Evolutionary conservation across 2,797 vertebrate species (phyloP), one percentile per base, ranked within the genome.

Genomic region (Psittacula derbiana): DNA sequence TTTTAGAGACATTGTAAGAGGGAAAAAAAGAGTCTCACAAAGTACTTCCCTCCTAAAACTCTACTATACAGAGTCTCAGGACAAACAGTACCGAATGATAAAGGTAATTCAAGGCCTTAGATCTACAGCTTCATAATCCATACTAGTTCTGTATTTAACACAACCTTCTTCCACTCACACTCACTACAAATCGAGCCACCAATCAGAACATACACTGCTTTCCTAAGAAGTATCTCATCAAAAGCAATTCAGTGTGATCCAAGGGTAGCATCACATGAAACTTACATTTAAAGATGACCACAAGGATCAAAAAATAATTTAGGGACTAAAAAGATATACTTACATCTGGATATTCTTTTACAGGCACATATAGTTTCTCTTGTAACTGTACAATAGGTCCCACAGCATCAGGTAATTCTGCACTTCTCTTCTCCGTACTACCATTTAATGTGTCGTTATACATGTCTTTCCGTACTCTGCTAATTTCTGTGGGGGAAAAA

Each of bases 391-490:
- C 99, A 97, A 99, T 98, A 65, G 99, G 99, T 92, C 99, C 99
- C 96, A 99, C 98, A 33, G 99, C 99, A 78, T 99, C 99, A 6
- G 99, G 99, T 87, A 99, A 98, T 95, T 99, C 99, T 87, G 99
- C 98, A 97, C 98, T 99, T 97, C 99, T 98, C 93, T 98, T 99
- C 97, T 99, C 99, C 96, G 99, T 99, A 83, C 99, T 99, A 97
- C 99, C 99, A 93, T 99, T 99, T 97, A 99, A 97, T 20, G 99
- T 99, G 98, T 99, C 99, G 89, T 99, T 99, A 98, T 99, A 99
- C 99, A 99, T 99, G 98, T 99, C 99, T 98, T 99, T 99, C 97
- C 99, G 98, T 98, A 99, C 99, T 98, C 99, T 98, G 98, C 99
- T 99, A 96, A 99, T 99, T 97, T 99, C 99, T 99, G 98, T 97